Evolutionary conservation across 2,888 invertebrate genomes (phyloP).

Genomic region (Anthoptus insignis): DNA sequence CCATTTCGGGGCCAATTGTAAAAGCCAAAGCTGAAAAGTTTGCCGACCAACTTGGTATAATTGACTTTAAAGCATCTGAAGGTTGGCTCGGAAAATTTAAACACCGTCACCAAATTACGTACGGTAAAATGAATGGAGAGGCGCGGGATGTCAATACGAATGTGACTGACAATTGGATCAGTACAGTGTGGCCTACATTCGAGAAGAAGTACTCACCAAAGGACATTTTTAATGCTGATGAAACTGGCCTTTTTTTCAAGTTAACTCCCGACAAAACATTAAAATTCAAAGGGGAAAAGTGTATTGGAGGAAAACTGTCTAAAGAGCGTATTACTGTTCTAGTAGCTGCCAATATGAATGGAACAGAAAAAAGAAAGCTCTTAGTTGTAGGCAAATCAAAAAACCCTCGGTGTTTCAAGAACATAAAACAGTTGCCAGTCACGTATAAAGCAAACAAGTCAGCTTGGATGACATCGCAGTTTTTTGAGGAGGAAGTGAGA

Average conservation of each 20-base stretch:
- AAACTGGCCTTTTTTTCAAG: constrained; percentile 44
- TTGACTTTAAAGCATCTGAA: constrained; percentile 53
- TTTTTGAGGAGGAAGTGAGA: neutral
- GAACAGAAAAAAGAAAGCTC: constrained; percentile 48
- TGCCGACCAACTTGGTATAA: constrained; percentile 51
- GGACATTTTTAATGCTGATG: constrained; percentile 38
- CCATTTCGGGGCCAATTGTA: constrained; percentile 50
- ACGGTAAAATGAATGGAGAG: constrained; percentile 45
- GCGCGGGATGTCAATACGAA: constrained; percentile 45
- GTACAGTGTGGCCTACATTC: too few relatives aligned
- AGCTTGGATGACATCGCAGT: constrained; percentile 48
- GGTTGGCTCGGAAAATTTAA: constrained; percentile 56
- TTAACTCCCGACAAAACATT: constrained; percentile 47
- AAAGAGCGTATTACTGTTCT: constrained; percentile 47
- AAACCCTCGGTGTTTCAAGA: constrained; percentile 45
- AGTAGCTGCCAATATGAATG: constrained; percentile 46
- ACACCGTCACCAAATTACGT: constrained; percentile 50
- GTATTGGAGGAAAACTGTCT: constrained; percentile 45
- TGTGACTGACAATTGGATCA: too few relatives aligned
- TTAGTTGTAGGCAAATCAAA: constrained; percentile 47
- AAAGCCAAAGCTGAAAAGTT: constrained; percentile 51
- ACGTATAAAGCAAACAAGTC: constrained; percentile 39
- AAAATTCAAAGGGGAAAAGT: constrained; percentile 49
- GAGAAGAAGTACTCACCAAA: too few relatives aligned
- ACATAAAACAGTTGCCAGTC: constrained; percentile 38